Conservation (phyloP, 2,113 vertebrate species). For the Macrotis lagotis region DNA sequence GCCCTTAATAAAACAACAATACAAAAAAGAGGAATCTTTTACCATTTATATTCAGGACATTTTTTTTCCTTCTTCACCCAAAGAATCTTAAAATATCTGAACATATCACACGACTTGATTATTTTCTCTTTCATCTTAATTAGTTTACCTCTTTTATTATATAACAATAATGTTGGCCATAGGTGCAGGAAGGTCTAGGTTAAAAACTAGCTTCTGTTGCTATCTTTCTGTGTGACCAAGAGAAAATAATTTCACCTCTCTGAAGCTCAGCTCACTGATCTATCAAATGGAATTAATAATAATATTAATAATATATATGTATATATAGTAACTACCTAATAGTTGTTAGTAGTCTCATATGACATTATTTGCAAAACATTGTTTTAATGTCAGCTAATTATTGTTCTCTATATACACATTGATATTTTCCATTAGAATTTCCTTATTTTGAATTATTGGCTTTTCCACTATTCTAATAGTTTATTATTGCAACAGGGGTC, state of each 20-base stretch:
- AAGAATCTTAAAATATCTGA: constrained; percentile 26
- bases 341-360: neutral
- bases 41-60: neutral
- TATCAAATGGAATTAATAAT: neutral
- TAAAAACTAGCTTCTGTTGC: neutral
- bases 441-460: neutral
- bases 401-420: neutral
- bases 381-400: neutral
- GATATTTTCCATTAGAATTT: neutral
- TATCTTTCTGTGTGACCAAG: neutral
- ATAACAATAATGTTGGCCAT: neutral
- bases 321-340: neutral
- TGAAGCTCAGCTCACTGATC: neutral
- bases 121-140: neutral
- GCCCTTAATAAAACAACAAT: neutral
- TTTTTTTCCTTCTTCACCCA: constrained; percentile 2
- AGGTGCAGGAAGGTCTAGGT: neutral
- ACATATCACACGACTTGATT: neutral
- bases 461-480: constrained; percentile 31
- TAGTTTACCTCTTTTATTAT: constrained; percentile 1
- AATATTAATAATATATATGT: neutral
- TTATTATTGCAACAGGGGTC: neutral
- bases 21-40: neutral
- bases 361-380: neutral
- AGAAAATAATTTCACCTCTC: neutral